phyloP scores from a whole-genome alignment of 2,888 invertebrate species.

The Orthonychiurus folsomi region DNA sequence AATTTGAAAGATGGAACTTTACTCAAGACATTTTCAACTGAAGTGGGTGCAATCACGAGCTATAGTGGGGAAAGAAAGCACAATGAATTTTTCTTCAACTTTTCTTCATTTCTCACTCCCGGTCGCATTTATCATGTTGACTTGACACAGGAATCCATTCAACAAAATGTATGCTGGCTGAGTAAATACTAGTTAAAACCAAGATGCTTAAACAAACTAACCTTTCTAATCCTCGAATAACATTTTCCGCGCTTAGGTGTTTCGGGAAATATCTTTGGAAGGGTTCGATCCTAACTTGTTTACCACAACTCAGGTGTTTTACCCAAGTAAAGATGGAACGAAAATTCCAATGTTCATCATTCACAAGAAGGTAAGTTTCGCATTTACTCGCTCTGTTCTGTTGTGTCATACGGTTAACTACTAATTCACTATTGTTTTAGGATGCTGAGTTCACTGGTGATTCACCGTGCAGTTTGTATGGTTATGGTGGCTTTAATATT shows the following conservation, averaged over 20 bases:
- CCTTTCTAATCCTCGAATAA: not conserved
- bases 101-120: slow-evolving; percentile 87
- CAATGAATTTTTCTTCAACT: slow-evolving; percentile 84
- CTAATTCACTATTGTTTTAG: slow-evolving; percentile 9
- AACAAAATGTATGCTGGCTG: slow-evolving; percentile 54
- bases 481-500: slow-evolving; percentile 95
- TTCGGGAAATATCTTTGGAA: slow-evolving; percentile 74
- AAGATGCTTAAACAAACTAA: not conserved
- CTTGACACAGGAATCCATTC: slow-evolving; percentile 55
- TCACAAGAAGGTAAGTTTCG: slow-evolving; percentile 57
- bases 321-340: slow-evolving; percentile 82
- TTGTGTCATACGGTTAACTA: not conserved
- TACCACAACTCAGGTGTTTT: slow-evolving; percentile 82
- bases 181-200: not conserved
- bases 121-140: slow-evolving; percentile 78
- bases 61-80: slow-evolving; percentile 77
- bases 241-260: slow-evolving; percentile 58
- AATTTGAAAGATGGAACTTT: slow-evolving; percentile 61
- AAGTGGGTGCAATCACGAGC: slow-evolving; percentile 75
- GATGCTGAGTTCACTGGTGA: slow-evolving; percentile 51
- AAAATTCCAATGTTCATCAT: slow-evolving; percentile 93
- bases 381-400: not conserved
- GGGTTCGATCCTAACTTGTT: slow-evolving; percentile 70
- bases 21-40: slow-evolving; percentile 65
- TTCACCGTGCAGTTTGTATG: slow-evolving; percentile 82